A percentile compares a stretch with the other conserved stretches of the same genome.
Conservation (phyloP, 1,140 invertebrate species). For the Drosophila repletoides region DNA sequence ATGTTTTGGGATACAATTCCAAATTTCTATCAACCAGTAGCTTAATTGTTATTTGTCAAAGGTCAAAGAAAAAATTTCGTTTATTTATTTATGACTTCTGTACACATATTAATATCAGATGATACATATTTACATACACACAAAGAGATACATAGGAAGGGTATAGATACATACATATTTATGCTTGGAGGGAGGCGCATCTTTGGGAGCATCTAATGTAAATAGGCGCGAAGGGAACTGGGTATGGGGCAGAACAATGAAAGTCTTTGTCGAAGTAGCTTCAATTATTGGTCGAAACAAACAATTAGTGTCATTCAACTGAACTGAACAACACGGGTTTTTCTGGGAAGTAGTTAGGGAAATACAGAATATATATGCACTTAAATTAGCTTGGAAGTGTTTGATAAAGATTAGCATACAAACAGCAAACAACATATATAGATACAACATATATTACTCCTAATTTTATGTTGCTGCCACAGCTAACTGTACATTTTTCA, state of each 20-base stretch:
- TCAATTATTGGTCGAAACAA: slow-evolving; percentile 9
- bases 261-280: slow-evolving; percentile 35
- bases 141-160: no score
- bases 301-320: slow-evolving; percentile 41
- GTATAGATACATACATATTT: no score
- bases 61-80: slow-evolving; percentile 2
- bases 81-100: not conserved
- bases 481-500: no score
- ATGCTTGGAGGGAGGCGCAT: no score
- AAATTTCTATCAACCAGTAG: no score
- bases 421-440: not conserved
- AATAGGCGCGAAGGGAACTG: not conserved
- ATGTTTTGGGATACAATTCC: no score
- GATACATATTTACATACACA: not conserved
- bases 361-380: no score
- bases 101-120: not conserved
- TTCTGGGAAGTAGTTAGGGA: no score
- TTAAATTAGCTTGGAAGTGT: not conserved
- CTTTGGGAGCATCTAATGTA: not conserved
- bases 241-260: slow-evolving; percentile 18
- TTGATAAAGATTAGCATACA: slow-evolving; percentile 4
- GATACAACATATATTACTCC: no score
- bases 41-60: slow-evolving; percentile 8
- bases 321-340: not conserved
- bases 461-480: no score